Percentiles rank a stretch among this genome's conserved stretches.
These are phyloP conservation scores for Lacerta viridis DNA, from an alignment of 2,797 vertebrate genomes.

Conservation along the genomic window DNA sequence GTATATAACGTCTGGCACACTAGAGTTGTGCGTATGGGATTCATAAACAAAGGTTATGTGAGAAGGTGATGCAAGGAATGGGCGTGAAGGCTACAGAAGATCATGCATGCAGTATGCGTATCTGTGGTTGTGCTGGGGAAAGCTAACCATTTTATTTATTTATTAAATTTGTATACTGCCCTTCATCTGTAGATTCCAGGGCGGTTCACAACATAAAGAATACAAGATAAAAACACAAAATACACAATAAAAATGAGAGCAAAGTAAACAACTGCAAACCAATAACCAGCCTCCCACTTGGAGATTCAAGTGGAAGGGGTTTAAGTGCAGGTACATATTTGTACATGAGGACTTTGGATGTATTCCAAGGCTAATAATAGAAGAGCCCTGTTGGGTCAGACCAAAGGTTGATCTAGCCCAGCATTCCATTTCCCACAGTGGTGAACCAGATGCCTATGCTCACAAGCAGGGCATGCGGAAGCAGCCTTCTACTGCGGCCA, in stretches of 20 bases:
- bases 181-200: too few species aligned
- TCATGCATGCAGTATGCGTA: background rate
- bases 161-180: too few species aligned
- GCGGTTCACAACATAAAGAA: too few species aligned
- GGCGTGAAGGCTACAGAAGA: background rate
- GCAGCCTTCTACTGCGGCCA: background rate
- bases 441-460: background rate
- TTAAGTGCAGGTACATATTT: fast-evolving
- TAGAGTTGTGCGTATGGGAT: background rate
- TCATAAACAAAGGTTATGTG: background rate
- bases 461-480: background rate
- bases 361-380: background rate
- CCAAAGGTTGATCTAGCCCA: background rate
- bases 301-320: background rate
- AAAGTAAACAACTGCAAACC: too few species aligned
- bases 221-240: too few species aligned
- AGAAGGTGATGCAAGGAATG: background rate
- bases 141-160: background rate
- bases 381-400: background rate
- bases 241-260: too few species aligned
- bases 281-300: too few species aligned
- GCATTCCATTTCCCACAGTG: background rate
- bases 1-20: background rate
- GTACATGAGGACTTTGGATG: background rate
- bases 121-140: background rate